Conservation (phyloP, 2,113 vertebrate genomes). For the Bufo gargarizans region DNA sequence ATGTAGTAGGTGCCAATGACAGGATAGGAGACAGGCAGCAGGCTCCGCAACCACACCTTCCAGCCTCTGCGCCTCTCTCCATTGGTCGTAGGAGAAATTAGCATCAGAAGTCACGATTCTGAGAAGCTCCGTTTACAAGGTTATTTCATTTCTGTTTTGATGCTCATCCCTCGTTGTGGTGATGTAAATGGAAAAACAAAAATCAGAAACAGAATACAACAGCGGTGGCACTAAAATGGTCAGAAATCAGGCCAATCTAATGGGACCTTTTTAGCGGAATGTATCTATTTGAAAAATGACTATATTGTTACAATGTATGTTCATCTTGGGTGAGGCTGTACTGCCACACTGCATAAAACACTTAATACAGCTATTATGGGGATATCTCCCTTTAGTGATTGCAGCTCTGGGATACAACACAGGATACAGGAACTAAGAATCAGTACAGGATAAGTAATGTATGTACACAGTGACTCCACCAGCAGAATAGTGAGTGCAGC, state of each 20-base stretch:
- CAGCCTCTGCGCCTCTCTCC: neutral
- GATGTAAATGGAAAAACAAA: neutral
- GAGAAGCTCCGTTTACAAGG: constrained; percentile 14
- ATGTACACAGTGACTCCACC: too few species aligned
- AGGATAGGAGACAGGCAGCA: neutral
- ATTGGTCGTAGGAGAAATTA: neutral
- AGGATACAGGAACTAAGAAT: too few species aligned
- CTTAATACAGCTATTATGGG: too few species aligned
- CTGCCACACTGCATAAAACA: too few species aligned
- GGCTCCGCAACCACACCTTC: neutral
- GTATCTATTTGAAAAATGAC: too few species aligned
- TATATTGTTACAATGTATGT: too few species aligned
- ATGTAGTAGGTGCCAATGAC: constrained; percentile 40
- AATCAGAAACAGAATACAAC: neutral
- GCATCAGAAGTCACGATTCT: neutral
- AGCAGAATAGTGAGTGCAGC: too few species aligned
- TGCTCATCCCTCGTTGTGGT: neutral
- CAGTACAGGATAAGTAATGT: too few species aligned
- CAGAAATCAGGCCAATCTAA: neutral
- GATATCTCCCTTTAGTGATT: too few species aligned
- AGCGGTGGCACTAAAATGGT: neutral
- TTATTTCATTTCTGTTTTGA: neutral
- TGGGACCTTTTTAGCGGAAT: neutral
- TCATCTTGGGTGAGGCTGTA: too few species aligned
- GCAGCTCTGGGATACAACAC: too few species aligned